phyloP scores from a whole-genome alignment of 1,140 invertebrate genomes.

The Drosophila mauritiana region DNA sequence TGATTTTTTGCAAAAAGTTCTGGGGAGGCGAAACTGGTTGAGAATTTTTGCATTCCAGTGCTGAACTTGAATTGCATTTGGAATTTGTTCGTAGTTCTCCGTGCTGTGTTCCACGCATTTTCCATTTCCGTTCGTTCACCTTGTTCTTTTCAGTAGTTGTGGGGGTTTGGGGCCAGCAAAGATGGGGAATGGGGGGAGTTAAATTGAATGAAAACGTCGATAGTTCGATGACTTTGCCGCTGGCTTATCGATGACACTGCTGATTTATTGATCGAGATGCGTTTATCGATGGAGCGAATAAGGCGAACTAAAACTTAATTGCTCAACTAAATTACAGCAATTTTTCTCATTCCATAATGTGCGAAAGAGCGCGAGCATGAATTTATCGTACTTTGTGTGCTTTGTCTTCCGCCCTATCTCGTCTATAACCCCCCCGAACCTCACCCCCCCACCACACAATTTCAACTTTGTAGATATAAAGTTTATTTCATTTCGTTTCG shows the following conservation, averaged over 20 bases:
- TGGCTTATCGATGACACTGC: conserved; percentile 33
- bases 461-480: conserved; percentile 61
- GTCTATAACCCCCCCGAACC: background rate
- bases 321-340: conserved; percentile 41
- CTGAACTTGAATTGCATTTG: conserved; percentile 55
- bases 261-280: conserved; percentile 44
- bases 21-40: conserved; percentile 39
- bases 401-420: conserved; percentile 37
- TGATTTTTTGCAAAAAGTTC: conserved; percentile 29
- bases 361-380: conserved; percentile 42
- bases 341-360: conserved; percentile 23
- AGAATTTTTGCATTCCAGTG: conserved; percentile 52
- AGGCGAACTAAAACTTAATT: conserved; percentile 40
- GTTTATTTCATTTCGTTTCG: conserved; percentile 81
- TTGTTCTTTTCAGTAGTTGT: conserved; percentile 33
- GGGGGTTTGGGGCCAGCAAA: background rate
- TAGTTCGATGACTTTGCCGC: conserved; percentile 39
- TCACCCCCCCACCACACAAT: background rate
- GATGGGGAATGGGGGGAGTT: conserved; percentile 1
- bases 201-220: conserved; percentile 44
- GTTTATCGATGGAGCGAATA: conserved; percentile 29
- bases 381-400: conserved; percentile 56
- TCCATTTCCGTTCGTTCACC: conserved; percentile 50
- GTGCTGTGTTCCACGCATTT: conserved; percentile 45
- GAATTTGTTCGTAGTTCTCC: conserved; percentile 40